Evolutionary conservation across 2,797 vertebrate genomes (phyloP), one percentile per base, ranked within the genome.

Genomic region (Tachyglossus aculeatus): DNA sequence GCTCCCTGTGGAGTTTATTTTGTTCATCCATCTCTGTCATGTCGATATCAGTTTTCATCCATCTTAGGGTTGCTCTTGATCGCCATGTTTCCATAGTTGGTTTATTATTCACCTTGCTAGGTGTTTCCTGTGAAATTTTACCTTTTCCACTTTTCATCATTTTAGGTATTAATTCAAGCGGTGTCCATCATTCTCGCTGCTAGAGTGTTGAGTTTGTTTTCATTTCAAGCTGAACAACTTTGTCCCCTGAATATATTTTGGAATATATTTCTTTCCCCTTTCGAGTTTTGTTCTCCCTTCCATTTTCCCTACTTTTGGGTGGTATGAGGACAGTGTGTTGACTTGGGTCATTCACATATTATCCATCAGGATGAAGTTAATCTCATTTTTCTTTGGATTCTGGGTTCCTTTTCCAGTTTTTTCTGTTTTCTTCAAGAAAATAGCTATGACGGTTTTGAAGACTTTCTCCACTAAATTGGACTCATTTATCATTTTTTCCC

Each of bases 171-270:
- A 19, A 39, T 37, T 15, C 12, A 41, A 10, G 6, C 7, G 3
- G 2, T 13, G 13, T 3, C 18, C 12, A 12, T 11, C 14, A 5
- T 10, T 0, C 3, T 64, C 78, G 52, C 7, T 52, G 5, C 9
- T 9, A 8, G 15, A 53, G 13, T 27, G 4, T 3, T 38, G 13
- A 1, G 1, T 55, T 14, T 56, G 8, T 32, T 24, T 15, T 45
- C 21, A 12, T 9, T 36, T 25, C 27, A 7, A 7, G 16, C 51
- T 32, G 27, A 25, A 60, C 41, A 7, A 61, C 59, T 5, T 4
- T 6, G 57, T 63, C 44, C 5, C 39, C 9, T 39, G 44, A 51
- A 36, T 14, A 25, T 16, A 2, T 40, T 21, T 19, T 33, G n/a
- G 27, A 40, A 33, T 51, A 29, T 21, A 18, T 2, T 7, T 39